A percentile compares a stretch with the other conserved stretches of the same genome.
phyloP scores from a whole-genome alignment of 2,113 vertebrate genomes.

The Ailuropoda melanoleuca region DNA sequence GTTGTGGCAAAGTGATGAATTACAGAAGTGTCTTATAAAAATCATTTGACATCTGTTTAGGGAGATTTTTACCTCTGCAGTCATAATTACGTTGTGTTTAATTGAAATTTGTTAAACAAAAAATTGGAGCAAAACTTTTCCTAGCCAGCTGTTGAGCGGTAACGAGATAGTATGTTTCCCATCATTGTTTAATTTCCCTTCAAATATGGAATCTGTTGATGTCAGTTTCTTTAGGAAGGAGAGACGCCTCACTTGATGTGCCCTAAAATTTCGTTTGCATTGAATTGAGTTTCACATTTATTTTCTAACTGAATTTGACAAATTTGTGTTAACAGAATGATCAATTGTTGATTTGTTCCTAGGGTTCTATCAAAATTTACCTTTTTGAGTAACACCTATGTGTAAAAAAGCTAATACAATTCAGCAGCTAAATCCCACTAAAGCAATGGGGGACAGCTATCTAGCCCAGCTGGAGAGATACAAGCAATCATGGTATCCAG shows the following conservation, averaged over 20 bases:
- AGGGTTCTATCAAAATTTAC: background rate
- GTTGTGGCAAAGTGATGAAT: conserved; percentile 1
- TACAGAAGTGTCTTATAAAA: background rate
- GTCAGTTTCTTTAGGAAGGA: background rate
- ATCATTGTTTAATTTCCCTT: background rate
- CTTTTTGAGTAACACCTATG: background rate
- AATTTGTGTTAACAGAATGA: background rate
- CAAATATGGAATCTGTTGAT: background rate
- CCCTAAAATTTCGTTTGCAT: background rate
- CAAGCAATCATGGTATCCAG: background rate
- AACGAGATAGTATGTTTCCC: background rate
- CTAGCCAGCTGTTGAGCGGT: conserved; percentile 7
- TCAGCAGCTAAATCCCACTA: background rate
- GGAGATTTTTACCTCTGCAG: conserved; percentile 9
- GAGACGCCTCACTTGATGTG: background rate
- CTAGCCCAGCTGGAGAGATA: background rate
- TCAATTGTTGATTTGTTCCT: background rate
- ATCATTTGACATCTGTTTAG: conserved; percentile 37
- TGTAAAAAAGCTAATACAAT: background rate
- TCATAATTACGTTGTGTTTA: conserved; percentile 16
- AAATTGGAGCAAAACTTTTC: background rate
- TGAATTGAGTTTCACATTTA: background rate
- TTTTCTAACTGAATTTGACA: background rate
- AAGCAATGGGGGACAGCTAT: background rate
- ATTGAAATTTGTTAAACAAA: conserved; percentile 35